Base-by-base conservation (phyloP, 2,888 invertebrate species). In the Melanostoma scalare region DNA sequence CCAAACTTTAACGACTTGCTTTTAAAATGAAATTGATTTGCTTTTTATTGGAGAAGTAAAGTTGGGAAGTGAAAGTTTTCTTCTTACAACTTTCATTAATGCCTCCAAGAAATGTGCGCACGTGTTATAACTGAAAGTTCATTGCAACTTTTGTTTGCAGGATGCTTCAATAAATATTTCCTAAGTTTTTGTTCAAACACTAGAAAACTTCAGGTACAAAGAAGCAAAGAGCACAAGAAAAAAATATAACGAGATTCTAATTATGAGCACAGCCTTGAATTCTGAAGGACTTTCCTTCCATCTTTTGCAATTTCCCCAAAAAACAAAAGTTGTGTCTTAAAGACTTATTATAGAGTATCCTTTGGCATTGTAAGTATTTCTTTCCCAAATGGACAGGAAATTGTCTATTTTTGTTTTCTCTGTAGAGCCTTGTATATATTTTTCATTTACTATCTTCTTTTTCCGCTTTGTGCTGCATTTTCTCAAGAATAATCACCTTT, bases 181-280 rank as follows among this genome's bases (percentile, higher is more conserved):
- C 38, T 50, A 38, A 63, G 63, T 50, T 8, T 61, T 20, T 30
- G 8, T n/a, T 31, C 31, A 9, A 38, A 10, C 36, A 46, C 61
- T 63, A 36, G 9, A 46, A 20, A 50, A 50, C 3, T 50, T 1
- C 63, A 50, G 6, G n/a, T 6, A 30, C 0, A 3, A 20, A 1
- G n/a, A n/a, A 48, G 3, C 9, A 52, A 9, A 40, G 40, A 61
- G 30, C 20, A 20, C 20, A 50, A 38, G 9, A 50, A 50, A 38
- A 31, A 6, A 20, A 1, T 20, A 20, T 20, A 20, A 20, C 20
- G 20, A 20, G 20, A 20, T 6, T 6, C 36, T 48, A n/a, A 50
- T 50, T 35, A 50, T 63, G 6, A 63, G 48, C 50, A 31, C 36
- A 63, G 63, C 63, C 50, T 63, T 63, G 63, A 63, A 63, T 63